Percentiles rank a stretch among this genome's conserved stretches.
Evolutionary conservation across 2,113 vertebrate genomes (phyloP).

Genomic region (Mola mola): DNA sequence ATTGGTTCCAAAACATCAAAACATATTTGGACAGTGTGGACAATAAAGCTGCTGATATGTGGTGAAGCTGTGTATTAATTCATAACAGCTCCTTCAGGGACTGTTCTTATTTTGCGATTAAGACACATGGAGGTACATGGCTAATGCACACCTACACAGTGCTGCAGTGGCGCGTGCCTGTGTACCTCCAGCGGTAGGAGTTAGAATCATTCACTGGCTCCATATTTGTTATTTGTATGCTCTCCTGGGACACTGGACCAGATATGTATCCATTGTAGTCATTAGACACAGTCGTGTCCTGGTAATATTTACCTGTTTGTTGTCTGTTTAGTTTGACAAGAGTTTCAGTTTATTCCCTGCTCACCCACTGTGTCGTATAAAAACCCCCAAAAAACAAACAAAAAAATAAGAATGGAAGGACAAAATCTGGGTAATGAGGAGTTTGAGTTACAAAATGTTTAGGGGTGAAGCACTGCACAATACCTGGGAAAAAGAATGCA

Average conservation of each 20-base stretch:
- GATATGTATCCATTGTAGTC: conserved; percentile 76
- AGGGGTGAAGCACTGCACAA: conserved; percentile 2
- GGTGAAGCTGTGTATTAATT: conserved; percentile 42
- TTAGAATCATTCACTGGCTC: conserved; percentile 72
- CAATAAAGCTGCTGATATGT: conserved; percentile 30
- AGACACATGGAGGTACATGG: conserved; percentile 51
- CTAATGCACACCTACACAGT: conserved; percentile 70
- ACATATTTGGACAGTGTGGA: conserved; percentile 14
- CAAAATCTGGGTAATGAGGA: conserved; percentile 9
- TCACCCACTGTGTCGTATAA: conserved; percentile 43
- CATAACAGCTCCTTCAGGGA: conserved; percentile 52
- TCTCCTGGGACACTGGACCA: conserved; percentile 66
- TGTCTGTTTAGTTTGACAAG: conserved; percentile 73
- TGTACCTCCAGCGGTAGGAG: conserved; percentile 54
- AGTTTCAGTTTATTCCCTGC: conserved; percentile 63
- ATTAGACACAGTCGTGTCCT: conserved; percentile 70
- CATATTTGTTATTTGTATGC: conserved; percentile 62
- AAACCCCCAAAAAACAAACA: background rate
- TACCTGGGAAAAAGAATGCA: conserved; percentile 15
- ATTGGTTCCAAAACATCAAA: conserved; percentile 21
- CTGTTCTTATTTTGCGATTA: conserved; percentile 45
- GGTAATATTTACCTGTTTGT: conserved; percentile 68
- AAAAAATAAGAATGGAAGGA: conserved; percentile 31
- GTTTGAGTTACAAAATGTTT: conserved; percentile 14
- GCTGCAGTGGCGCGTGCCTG: conserved; percentile 48